A percentile compares a stretch with the other conserved stretches of the same genome.
Evolutionary conservation across 2,113 vertebrate species (phyloP).

Genomic region (Tylochromis polylepis): DNA sequence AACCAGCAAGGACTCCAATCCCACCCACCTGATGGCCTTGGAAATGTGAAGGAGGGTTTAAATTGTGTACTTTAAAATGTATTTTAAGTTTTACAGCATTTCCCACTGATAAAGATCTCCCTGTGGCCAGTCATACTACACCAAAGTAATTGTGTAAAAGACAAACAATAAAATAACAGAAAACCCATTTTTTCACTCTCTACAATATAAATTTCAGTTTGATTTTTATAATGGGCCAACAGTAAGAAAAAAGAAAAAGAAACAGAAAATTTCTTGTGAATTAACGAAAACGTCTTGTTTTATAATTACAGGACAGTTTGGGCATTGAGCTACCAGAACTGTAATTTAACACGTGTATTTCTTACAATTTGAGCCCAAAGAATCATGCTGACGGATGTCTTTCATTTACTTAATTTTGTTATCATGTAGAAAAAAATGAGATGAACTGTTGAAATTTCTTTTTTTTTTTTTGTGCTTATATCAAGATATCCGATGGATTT

Average conservation of each 20-base stretch:
- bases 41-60: not conserved
- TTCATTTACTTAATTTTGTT: not conserved
- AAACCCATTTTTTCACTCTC: not conserved
- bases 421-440: not conserved
- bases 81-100: not conserved
- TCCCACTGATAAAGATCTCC: not conserved
- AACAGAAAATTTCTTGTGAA: not conserved
- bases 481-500: not conserved
- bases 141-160: not conserved
- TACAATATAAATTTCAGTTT: not conserved
- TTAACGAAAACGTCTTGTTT: not conserved
- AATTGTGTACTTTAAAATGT: not conserved
- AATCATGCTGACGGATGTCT: not conserved
- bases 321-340: not conserved
- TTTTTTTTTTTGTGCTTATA: not conserved
- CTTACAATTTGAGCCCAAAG: no score
- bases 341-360: no score
- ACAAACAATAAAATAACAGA: not conserved
- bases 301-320: not conserved
- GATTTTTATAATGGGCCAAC: not conserved
- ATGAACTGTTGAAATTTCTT: not conserved
- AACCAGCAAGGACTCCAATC: not conserved
- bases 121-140: accelerated
- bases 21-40: not conserved
- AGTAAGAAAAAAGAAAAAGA: not conserved